Evolutionary conservation across 2,113 vertebrate genomes (phyloP).

Genomic region (Dermatemys mawii): DNA sequence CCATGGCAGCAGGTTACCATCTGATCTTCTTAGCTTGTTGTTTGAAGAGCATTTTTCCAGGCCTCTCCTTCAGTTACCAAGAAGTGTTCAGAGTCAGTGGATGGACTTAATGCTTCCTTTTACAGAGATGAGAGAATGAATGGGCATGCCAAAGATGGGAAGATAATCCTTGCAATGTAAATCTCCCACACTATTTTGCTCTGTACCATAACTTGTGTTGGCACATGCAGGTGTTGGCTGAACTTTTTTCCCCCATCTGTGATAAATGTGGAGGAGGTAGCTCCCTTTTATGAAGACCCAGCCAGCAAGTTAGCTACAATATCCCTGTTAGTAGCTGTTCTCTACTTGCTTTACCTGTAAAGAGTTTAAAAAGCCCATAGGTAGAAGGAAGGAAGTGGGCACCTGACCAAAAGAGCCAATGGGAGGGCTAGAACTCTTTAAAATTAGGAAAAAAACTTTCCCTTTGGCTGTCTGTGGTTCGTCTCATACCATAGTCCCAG

Average conservation of each 20-base stretch:
- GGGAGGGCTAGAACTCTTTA: too few species aligned
- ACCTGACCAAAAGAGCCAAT: too few species aligned
- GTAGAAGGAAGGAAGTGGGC: too few species aligned
- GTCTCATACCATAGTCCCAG: too few species aligned
- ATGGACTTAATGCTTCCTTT: not conserved
- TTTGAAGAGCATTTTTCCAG: not conserved
- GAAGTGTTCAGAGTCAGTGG: not conserved
- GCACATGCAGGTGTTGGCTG: not conserved
- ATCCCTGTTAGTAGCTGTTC: too few species aligned
- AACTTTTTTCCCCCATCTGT: not conserved
- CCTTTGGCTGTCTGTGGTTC: too few species aligned
- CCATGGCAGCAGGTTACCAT: not conserved
- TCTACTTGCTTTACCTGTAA: too few species aligned
- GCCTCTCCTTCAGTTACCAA: not conserved
- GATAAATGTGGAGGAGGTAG: too few species aligned
- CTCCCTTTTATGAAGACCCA: too few species aligned
- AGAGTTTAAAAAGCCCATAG: too few species aligned
- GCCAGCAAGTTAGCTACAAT: too few species aligned
- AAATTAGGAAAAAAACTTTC: too few species aligned
- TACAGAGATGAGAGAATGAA: not conserved
- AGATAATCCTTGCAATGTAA: slow-evolving; percentile 36
- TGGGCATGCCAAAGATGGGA: slow-evolving; percentile 9
- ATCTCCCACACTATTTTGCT: not conserved
- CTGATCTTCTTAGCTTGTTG: not conserved
- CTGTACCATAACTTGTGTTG: not conserved